These are phyloP conservation scores for Patella vulgata DNA, from an alignment of 1,140 invertebrate species.

Conservation along the genomic window DNA sequence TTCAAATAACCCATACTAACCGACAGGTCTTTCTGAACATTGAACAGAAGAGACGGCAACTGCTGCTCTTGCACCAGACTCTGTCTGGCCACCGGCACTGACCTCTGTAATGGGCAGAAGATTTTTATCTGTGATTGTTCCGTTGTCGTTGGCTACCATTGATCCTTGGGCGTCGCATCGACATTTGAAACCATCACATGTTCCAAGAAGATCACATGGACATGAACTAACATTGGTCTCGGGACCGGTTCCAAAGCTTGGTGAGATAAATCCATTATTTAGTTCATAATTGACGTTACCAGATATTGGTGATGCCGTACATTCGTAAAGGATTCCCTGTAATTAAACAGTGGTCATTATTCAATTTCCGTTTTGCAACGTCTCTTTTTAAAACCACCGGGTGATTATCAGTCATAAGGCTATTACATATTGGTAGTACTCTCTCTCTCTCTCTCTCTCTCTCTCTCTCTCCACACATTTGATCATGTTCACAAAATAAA, in stretches of 20 bases:
- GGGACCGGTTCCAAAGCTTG: slow-evolving; percentile 38
- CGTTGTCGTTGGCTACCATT: slow-evolving; percentile 33
- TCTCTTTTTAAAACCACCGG: too few relatives aligned
- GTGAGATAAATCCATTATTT: slow-evolving; percentile 4
- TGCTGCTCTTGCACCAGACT: slow-evolving; percentile 7
- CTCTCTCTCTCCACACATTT: too few relatives aligned
- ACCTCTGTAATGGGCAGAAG: slow-evolving; percentile 39
- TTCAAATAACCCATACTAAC: too few relatives aligned
- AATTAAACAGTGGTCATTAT: slow-evolving; percentile 5
- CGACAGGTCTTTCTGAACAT: slow-evolving; percentile 28
- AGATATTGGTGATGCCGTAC: slow-evolving; percentile 34
- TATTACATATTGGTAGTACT: too few relatives aligned
- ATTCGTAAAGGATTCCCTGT: slow-evolving; percentile 46
- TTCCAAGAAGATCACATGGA: slow-evolving; percentile 38
- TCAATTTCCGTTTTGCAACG: background rate
- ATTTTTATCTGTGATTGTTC: slow-evolving; percentile 35
- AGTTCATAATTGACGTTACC: slow-evolving; percentile 23
- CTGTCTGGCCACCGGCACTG: slow-evolving; percentile 25
- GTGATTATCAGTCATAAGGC: too few relatives aligned
- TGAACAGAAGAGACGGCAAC: slow-evolving; percentile 27
- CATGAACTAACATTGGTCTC: slow-evolving; percentile 32
- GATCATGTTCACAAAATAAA: too few relatives aligned
- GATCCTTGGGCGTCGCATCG: slow-evolving; percentile 44
- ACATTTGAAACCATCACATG: slow-evolving; percentile 38
- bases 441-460: too few relatives aligned